A percentile compares a stretch with the other conserved stretches of the same genome.
These are phyloP conservation scores for Greenwoodochromis staneri DNA, from an alignment of 2,113 vertebrate genomes.

Conservation along the genomic window DNA sequence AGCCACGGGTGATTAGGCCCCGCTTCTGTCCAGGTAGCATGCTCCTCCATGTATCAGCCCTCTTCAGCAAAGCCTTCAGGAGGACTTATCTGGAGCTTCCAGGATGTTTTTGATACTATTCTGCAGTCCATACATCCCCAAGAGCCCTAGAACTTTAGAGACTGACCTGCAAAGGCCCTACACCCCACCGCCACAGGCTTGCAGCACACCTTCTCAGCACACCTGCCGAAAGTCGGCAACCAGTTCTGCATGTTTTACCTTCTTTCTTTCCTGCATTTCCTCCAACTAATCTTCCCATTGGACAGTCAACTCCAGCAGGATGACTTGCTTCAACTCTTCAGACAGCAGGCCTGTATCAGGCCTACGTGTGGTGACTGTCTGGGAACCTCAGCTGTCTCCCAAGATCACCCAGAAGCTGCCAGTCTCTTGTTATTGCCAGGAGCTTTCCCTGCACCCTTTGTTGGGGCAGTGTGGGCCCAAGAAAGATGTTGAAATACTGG, in stretches of 20 bases:
- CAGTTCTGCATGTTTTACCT: neutral
- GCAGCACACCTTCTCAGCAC: neutral
- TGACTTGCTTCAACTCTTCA: neutral
- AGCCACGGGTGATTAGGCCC: neutral
- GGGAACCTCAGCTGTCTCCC: neutral
- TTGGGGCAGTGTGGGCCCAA: neutral
- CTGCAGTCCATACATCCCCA: neutral
- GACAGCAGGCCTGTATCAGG: neutral
- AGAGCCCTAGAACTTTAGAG: neutral
- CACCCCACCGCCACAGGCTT: neutral
- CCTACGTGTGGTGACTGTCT: neutral
- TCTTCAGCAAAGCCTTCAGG: neutral
- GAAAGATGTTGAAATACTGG: neutral
- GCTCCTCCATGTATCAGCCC: neutral
- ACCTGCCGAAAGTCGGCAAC: neutral
- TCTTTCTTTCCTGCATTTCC: neutral
- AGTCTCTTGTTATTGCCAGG: neutral
- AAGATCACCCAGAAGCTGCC: neutral
- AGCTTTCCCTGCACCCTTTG: neutral
- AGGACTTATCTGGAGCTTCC: neutral
- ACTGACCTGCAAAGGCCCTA: neutral
- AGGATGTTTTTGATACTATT: neutral
- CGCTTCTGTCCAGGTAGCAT: neutral
- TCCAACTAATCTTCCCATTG: neutral
- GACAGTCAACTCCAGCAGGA: neutral